Evolutionary conservation across 1,140 invertebrate species (phyloP).

Genomic region (Pomacea maculata): DNA sequence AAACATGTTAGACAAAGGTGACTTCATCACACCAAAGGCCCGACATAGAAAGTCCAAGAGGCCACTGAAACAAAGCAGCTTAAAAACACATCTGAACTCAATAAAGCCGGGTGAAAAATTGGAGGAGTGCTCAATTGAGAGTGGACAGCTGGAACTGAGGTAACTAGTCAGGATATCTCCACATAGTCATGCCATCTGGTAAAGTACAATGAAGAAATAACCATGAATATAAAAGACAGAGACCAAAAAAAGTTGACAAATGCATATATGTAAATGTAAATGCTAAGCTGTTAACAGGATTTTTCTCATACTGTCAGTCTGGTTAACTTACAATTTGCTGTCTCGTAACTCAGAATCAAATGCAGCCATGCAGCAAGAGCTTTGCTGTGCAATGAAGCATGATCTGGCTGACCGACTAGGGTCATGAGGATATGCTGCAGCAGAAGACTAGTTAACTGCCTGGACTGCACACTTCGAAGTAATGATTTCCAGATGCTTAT

Average conservation of each 20-base stretch:
- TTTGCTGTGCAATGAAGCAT: background rate
- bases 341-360: slow-evolving; percentile 10
- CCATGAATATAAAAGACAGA: background rate
- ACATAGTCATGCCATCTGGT: too few species aligned
- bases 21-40: too few species aligned
- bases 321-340: slow-evolving; percentile 8
- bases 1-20: too few species aligned
- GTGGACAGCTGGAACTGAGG: too few species aligned
- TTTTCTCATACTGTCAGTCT: background rate
- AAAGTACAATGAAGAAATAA: background rate
- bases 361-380: slow-evolving; percentile 8
- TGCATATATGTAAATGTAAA: background rate
- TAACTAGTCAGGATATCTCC: too few species aligned
- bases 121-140: too few species aligned
- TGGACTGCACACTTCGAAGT: background rate
- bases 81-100: too few species aligned
- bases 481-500: slow-evolving; percentile 12
- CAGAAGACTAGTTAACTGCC: slow-evolving; percentile 11
- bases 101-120: too few species aligned
- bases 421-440: slow-evolving; percentile 14
- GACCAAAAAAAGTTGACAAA: background rate
- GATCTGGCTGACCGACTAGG: background rate
- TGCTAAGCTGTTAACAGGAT: too few species aligned
- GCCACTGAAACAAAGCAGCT: too few species aligned
- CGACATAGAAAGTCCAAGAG: too few species aligned